phyloP scores from a whole-genome alignment of 2,113 vertebrate species.

The Spilogale gracilis region DNA sequence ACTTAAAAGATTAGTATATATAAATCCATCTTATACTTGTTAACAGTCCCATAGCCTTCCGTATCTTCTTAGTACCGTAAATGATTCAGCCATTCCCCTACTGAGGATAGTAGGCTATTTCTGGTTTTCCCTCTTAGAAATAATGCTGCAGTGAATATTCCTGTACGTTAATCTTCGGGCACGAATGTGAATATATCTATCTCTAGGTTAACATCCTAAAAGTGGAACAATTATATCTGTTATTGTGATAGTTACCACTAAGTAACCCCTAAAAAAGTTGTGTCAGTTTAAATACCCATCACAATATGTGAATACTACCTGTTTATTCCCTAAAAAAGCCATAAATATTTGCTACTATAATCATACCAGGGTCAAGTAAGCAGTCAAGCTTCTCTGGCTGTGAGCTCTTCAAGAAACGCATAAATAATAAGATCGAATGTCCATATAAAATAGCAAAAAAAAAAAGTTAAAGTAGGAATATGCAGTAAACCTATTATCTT shows the following conservation, averaged over 20 bases:
- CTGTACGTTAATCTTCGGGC: conserved; percentile 18
- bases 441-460: background rate
- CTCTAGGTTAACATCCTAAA: conserved; percentile 43
- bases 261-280: background rate
- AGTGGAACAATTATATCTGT: conserved; percentile 31
- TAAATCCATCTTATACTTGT: conserved; percentile 7
- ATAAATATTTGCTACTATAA: conserved; percentile 7
- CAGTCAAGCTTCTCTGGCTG: background rate
- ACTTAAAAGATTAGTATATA: background rate
- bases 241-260: conserved; percentile 22
- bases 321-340: conserved; percentile 5
- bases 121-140: background rate
- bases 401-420: background rate
- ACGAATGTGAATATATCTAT: background rate
- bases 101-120: background rate
- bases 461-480: background rate
- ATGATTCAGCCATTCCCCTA: background rate
- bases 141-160: conserved; percentile 5
- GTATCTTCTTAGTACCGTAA: background rate
- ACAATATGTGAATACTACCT: background rate
- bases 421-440: conserved; percentile 31
- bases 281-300: background rate
- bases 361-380: conserved; percentile 9
- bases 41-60: background rate
- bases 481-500: background rate